These are phyloP conservation scores for Dryomyza anilis DNA, from an alignment of 2,888 invertebrate species.

Conservation along the genomic window DNA sequence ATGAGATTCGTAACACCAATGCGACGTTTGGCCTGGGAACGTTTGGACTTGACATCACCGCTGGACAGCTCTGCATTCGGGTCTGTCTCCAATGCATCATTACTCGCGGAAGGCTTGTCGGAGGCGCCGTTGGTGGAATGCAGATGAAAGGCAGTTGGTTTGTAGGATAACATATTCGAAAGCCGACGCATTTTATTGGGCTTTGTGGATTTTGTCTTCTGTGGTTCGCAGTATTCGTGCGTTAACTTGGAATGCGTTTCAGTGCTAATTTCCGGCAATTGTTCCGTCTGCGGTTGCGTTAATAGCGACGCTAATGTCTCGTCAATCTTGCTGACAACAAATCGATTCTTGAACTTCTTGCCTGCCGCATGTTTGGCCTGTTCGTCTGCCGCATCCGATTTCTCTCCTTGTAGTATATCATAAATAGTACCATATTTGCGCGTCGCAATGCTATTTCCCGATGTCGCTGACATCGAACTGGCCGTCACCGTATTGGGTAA, in stretches of 20 bases:
- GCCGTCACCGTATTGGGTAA: neutral
- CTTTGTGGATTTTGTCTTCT: constrained; percentile 42
- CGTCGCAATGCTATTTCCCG: constrained; percentile 10
- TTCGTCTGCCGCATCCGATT: constrained; percentile 39
- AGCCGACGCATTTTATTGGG: constrained; percentile 57
- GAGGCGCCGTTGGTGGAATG: neutral
- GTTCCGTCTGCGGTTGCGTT: neutral
- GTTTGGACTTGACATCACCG: constrained; percentile 30
- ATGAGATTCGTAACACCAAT: constrained; percentile 50
- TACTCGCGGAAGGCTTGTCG: neutral
- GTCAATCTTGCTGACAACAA: constrained; percentile 58
- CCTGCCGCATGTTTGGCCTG: constrained; percentile 28
- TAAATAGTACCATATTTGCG: constrained; percentile 60
- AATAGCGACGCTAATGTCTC: constrained; percentile 40
- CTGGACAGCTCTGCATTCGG: constrained; percentile 10
- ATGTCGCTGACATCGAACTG: neutral
- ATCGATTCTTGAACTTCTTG: constrained; percentile 47
- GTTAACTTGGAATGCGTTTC: neutral
- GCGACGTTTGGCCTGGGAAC: constrained; percentile 44
- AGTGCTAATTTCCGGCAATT: neutral
- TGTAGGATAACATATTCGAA: constrained; percentile 59
- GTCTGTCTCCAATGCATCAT: constrained; percentile 12
- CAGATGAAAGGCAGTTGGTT: constrained; percentile 25
- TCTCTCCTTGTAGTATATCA: constrained; percentile 58
- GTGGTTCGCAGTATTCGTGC: constrained; percentile 18